phyloP scores from a whole-genome alignment of 2,113 vertebrate species.

The Actenoides lindsayi region DNA sequence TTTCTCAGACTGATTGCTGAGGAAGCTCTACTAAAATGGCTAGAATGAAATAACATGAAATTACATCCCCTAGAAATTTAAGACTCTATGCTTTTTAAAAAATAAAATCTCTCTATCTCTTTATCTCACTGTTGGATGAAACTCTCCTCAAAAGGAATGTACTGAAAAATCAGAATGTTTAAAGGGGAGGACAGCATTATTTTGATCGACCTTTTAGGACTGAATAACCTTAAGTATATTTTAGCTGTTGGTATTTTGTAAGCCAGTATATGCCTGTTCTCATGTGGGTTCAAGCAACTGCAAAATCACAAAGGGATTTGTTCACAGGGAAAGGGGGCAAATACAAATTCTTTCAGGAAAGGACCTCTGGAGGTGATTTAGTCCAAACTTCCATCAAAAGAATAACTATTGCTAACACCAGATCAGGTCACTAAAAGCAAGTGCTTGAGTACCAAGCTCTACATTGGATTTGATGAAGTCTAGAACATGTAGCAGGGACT shows the following conservation, averaged over 20 bases:
- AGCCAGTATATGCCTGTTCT: background rate
- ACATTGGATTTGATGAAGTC: background rate
- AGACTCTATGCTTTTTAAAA: background rate
- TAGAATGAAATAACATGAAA: background rate
- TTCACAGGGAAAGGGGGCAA: background rate
- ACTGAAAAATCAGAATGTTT: background rate
- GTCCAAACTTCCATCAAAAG: background rate
- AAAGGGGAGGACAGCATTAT: background rate
- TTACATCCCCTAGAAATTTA: background rate
- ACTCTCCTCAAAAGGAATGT: background rate
- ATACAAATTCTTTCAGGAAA: background rate
- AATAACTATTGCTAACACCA: background rate
- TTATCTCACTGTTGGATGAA: background rate
- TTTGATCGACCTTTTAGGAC: background rate
- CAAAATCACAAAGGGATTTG: background rate
- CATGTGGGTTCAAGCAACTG: background rate
- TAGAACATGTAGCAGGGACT: background rate
- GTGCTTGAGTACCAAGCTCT: background rate
- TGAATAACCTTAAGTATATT: background rate
- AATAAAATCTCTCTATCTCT: no score
- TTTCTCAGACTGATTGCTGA: background rate
- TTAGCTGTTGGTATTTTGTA: background rate
- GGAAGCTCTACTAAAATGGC: background rate
- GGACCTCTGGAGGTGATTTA: background rate
- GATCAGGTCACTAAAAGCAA: background rate